A percentile compares a stretch with the other conserved stretches of the same genome.
Evolutionary conservation across 2,113 vertebrate species (phyloP).

Genomic region (Channa maculata): DNA sequence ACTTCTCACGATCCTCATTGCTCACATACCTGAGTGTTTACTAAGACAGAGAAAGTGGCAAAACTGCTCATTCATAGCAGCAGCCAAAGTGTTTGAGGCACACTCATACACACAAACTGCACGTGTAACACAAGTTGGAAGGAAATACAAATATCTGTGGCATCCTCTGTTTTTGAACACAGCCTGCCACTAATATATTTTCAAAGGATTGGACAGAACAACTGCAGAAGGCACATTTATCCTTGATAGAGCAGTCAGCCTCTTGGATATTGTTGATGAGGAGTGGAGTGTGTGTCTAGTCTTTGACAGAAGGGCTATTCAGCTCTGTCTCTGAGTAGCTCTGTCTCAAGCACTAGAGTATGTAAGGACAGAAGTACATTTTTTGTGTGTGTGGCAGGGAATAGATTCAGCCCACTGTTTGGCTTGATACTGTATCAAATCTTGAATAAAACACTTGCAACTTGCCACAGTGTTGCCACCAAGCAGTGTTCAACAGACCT

Average conservation of each 20-base stretch:
- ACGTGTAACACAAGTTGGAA: slow-evolving; percentile 14
- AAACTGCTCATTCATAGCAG: slow-evolving; percentile 11
- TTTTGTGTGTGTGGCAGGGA: background rate
- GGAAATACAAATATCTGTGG: slow-evolving; percentile 46
- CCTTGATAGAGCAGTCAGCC: slow-evolving; percentile 62
- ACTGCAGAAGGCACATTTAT: slow-evolving; percentile 62
- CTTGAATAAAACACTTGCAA: background rate
- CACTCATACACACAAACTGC: slow-evolving; percentile 2
- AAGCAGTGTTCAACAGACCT: background rate
- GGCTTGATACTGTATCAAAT: background rate
- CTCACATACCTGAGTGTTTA: slow-evolving; percentile 41
- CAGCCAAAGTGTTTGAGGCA: slow-evolving; percentile 18
- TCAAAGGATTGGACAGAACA: slow-evolving; percentile 59
- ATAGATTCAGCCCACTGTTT: background rate
- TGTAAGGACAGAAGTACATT: slow-evolving; percentile 14
- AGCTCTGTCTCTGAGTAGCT: background rate
- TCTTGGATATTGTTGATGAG: slow-evolving; percentile 56
- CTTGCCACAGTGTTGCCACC: background rate
- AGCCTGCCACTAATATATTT: slow-evolving; percentile 63
- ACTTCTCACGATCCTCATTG: slow-evolving; percentile 30
- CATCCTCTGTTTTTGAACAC: slow-evolving; percentile 11
- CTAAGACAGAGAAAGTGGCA: slow-evolving; percentile 11
- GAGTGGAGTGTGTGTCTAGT: slow-evolving; percentile 33
- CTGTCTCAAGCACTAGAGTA: slow-evolving; percentile 21
- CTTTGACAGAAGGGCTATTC: slow-evolving; percentile 33